Conservation (phyloP, 2,113 vertebrate species). For the Sminthopsis crassicaudata region DNA sequence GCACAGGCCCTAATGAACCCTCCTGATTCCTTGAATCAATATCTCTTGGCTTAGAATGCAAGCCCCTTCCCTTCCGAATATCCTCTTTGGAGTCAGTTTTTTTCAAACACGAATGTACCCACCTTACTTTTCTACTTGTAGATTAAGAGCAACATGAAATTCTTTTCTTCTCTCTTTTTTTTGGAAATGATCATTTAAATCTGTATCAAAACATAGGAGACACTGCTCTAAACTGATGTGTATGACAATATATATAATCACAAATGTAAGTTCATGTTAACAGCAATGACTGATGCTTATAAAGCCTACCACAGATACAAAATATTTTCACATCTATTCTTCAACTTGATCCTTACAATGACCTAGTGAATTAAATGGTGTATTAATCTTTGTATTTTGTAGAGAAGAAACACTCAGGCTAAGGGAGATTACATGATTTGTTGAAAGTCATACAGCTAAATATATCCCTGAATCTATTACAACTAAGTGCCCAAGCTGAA, state of each 20-base stretch:
- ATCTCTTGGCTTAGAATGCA: slow-evolving; percentile 44
- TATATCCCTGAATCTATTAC: background rate
- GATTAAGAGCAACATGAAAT: background rate
- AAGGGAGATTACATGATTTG: background rate
- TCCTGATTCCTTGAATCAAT: slow-evolving; percentile 74
- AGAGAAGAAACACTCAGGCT: background rate
- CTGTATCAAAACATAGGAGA: background rate
- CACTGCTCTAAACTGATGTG: background rate
- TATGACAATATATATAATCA: background rate
- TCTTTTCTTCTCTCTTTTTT: background rate
- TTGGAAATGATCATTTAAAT: background rate
- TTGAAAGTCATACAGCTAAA: background rate
- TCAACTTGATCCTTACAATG: background rate
- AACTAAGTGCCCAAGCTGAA: background rate
- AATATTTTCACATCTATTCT: background rate
- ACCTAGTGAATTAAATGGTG: background rate
- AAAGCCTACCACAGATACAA: background rate
- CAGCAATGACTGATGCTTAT: background rate
- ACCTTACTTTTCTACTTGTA: background rate
- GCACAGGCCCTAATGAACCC: slow-evolving; percentile 63
- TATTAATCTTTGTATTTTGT: background rate
- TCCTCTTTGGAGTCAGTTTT: background rate
- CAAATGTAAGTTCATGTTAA: background rate
- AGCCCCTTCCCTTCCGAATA: background rate
- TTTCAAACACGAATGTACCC: background rate